Percentiles rank a stretch among this genome's conserved stretches.
Conservation (phyloP, 92 coral and sea anemone genomes). For the Parazoanthus swiftii region DNA sequence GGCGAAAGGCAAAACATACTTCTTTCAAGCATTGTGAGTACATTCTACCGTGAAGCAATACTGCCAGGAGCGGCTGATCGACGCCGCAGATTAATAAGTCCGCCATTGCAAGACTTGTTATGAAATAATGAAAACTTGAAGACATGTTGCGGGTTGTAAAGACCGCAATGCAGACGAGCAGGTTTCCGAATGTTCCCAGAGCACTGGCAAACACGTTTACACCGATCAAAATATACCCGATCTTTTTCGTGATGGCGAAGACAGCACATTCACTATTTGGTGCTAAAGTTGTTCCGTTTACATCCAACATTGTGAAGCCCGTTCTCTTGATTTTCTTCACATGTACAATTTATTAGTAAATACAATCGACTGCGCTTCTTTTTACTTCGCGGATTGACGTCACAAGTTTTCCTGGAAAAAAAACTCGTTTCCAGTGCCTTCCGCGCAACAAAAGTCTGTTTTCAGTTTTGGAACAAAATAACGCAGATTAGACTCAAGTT, state of each 20-base stretch:
- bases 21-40: conserved; percentile 46
- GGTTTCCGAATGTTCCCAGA: conserved; percentile 79
- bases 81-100: conserved; percentile 69
- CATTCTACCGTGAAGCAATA: conserved; percentile 56
- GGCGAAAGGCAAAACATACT: conserved; percentile 64
- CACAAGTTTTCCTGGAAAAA: too few species aligned
- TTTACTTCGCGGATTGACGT: too few species aligned
- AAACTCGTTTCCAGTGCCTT: too few species aligned
- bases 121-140: conserved; percentile 72
- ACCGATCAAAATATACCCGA: conserved; percentile 42
- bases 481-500: too few species aligned
- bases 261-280: neutral
- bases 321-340: too few species aligned
- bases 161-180: conserved; percentile 71
- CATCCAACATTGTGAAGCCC: neutral
- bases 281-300: neutral
- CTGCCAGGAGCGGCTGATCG: conserved; percentile 77
- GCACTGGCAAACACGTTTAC: conserved; percentile 57
- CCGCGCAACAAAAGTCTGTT: too few species aligned
- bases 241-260: neutral
- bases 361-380: too few species aligned
- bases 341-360: too few species aligned
- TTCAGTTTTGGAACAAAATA: too few species aligned
- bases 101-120: conserved; percentile 76
- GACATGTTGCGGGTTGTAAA: conserved; percentile 55